Base-by-base conservation (phyloP, 1,140 invertebrate genomes). In the Spodoptera frugiperda region DNA sequence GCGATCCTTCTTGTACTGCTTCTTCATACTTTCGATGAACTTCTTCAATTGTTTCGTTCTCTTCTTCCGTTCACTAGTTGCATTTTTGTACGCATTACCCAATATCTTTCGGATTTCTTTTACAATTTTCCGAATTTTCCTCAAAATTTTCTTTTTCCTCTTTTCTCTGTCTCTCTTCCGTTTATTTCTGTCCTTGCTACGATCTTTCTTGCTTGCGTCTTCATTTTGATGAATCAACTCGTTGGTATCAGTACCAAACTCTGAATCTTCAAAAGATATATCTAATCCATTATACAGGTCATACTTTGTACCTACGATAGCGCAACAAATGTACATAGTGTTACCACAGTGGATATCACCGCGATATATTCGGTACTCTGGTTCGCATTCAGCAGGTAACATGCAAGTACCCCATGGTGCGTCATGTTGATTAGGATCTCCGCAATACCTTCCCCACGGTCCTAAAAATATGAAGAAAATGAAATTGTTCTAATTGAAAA, bases 371-470 rank as follows among this genome's bases (percentile, higher is more conserved):
- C 91, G 84, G 51, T 84, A 92, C 73, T 92, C 91, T 4, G 88
- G 30, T 12, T 91, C 89, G 61, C 91, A 93, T 72, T 93, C 87
- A 82, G 85, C 81, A 2, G 89, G 75, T 33, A 92, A 53, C 87
- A 89, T 91, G 74, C 91, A 93, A n/a, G 81, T 80, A 6, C 91
- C 91, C 89, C 89, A 92, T 0, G 90, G 90, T 61, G 84, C 81
- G 19, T 92, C 91, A 44, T 90, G 87, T 44, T 91, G 89, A 17
- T 90, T 88, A 0, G 91, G 91, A 82, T 93, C 91, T 14, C 91
- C 90, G 63, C 91, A 93, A 14, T 88, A 79, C 17, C 91, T 84
- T 6, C 90, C 91, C 90, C 89, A 91, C 2, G 91, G 90, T 49
- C 91, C 91, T 92, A 57, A 74, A 80, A 84, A 30, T 59, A 75